Percentiles rank a stretch among this genome's conserved stretches.
phyloP scores from a whole-genome alignment of 2,113 vertebrate species.

The Paralichthys olivaceus region DNA sequence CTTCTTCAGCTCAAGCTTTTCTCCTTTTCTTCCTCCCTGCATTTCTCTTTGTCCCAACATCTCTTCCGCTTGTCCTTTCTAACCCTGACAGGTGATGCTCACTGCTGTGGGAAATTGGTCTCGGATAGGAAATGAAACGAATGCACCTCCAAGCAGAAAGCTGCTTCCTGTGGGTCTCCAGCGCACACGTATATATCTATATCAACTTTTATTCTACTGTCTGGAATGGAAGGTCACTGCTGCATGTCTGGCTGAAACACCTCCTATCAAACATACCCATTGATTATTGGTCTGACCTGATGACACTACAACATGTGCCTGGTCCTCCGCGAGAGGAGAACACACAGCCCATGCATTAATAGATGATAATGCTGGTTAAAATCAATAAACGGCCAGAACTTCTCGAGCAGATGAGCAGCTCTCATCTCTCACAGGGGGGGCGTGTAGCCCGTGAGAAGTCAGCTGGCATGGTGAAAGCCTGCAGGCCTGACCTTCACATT shows the following conservation, averaged over 20 bases:
- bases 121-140: slow-evolving; percentile 34
- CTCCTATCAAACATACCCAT: slow-evolving; percentile 31
- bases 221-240: slow-evolving; percentile 32
- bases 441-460: slow-evolving; percentile 50
- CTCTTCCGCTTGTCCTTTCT: slow-evolving; percentile 4
- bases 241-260: slow-evolving; percentile 1
- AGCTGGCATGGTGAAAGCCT: slow-evolving; percentile 58
- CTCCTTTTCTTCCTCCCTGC: slow-evolving; percentile 12
- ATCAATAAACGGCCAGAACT: slow-evolving; percentile 40
- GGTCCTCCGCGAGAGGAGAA: slow-evolving; percentile 3
- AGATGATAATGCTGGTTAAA: slow-evolving; percentile 14
- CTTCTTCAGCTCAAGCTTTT: slow-evolving; percentile 19
- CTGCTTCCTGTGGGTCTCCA: slow-evolving; percentile 39
- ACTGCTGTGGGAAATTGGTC: slow-evolving; percentile 43
- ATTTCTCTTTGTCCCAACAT: not conserved
- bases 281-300: slow-evolving; percentile 47
- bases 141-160: slow-evolving; percentile 39
- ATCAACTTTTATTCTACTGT: slow-evolving; percentile 6
- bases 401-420: not conserved
- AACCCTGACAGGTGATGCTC: slow-evolving; percentile 65
- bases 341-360: slow-evolving; percentile 31
- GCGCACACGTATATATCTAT: slow-evolving; percentile 21
- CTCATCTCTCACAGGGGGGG: slow-evolving; percentile 39
- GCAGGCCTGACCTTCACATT: slow-evolving; percentile 62
- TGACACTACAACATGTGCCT: slow-evolving; percentile 30